Evolutionary conservation across 2,888 invertebrate species (phyloP).

Genomic region (Cheilosia vernalis): DNA sequence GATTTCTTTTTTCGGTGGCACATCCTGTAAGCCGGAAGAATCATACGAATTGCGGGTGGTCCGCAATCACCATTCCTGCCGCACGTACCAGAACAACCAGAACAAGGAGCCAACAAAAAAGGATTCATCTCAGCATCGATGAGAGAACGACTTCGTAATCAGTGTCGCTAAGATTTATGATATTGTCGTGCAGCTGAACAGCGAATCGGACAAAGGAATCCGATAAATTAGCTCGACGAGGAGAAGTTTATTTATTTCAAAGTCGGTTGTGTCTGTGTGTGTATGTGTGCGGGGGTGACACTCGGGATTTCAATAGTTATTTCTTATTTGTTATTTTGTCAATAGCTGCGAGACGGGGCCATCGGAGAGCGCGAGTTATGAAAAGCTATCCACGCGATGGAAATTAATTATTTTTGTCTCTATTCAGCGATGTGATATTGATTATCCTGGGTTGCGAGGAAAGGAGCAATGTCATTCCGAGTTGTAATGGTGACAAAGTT

Average conservation of each 20-base stretch:
- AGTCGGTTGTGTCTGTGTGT: background rate
- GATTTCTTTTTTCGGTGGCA: background rate
- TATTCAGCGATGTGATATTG: slow-evolving; percentile 37
- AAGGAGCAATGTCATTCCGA: background rate
- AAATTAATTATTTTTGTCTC: slow-evolving; percentile 66
- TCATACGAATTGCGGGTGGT: background rate
- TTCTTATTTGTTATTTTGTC: slow-evolving; percentile 69
- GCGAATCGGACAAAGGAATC: slow-evolving; percentile 69
- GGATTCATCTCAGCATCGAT: slow-evolving; percentile 52
- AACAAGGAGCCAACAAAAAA: slow-evolving; percentile 4
- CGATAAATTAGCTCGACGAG: slow-evolving; percentile 62
- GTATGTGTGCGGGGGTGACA: slow-evolving; percentile 2
- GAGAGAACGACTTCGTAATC: slow-evolving; percentile 65
- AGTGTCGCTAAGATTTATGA: slow-evolving; percentile 72
- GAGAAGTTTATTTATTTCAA: slow-evolving; percentile 67
- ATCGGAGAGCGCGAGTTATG: slow-evolving; percentile 41
- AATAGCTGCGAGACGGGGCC: slow-evolving; percentile 14
- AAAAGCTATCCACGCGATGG: slow-evolving; percentile 33
- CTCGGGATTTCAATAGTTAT: slow-evolving; percentile 45
- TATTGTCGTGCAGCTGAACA: slow-evolving; percentile 49
- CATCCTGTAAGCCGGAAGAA: slow-evolving; percentile 21
- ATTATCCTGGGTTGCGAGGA: slow-evolving; percentile 34
- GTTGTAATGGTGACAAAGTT: slow-evolving; percentile 38
- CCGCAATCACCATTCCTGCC: background rate
- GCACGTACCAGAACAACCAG: background rate